phyloP scores from a whole-genome alignment of 1,140 invertebrate genomes.

The Drosophila burlai region DNA sequence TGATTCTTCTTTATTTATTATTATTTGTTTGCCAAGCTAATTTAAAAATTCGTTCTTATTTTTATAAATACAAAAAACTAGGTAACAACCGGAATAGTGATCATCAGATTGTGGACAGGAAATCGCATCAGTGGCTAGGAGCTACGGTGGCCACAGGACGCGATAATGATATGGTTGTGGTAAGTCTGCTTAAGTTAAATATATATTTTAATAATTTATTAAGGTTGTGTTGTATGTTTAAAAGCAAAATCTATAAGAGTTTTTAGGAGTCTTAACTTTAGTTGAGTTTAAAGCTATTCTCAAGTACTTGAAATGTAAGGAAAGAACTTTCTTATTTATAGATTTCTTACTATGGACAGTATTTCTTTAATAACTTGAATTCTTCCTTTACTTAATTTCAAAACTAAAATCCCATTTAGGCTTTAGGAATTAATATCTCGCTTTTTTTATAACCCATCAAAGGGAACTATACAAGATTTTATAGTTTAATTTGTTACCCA shows the following conservation, averaged over 20 bases:
- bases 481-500: background rate
- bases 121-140: slow-evolving; percentile 97
- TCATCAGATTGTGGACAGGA: slow-evolving; percentile 92
- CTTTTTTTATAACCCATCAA: background rate
- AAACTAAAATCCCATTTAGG: background rate
- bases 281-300: background rate
- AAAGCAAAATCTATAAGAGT: too few relatives aligned
- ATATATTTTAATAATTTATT: background rate
- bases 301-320: too few relatives aligned
- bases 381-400: background rate
- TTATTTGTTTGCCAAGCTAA: background rate
- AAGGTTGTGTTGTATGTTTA: background rate
- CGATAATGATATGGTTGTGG: slow-evolving; percentile 92
- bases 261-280: too few relatives aligned
- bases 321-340: background rate
- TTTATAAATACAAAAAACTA: slow-evolving; percentile 60
- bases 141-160: slow-evolving; percentile 94
- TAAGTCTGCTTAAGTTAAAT: slow-evolving; percentile 86
- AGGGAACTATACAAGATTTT: too few relatives aligned
- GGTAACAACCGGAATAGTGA: slow-evolving; percentile 88
- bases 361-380: background rate
- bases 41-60: background rate
- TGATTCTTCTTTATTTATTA: slow-evolving; percentile 11
- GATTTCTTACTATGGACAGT: background rate
- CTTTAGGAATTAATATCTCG: background rate